Evolutionary conservation across 2,888 invertebrate species (phyloP), one percentile per base, ranked within the genome.

Genomic region (Mimumesa dahlbomi): DNA sequence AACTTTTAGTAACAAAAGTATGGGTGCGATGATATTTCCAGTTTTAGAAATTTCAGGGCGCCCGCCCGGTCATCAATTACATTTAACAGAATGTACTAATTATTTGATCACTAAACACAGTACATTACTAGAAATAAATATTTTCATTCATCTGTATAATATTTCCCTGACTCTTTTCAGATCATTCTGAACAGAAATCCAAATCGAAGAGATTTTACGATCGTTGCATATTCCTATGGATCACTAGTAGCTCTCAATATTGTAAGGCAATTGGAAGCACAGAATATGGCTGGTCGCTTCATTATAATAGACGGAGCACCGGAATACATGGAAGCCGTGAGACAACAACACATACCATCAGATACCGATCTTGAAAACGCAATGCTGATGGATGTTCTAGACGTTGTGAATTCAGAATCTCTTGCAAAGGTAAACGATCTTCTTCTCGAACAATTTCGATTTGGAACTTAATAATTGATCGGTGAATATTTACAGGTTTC

Each of bases 181-280:
- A 90, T 92, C 77, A 91, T 94, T 7, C 90, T 92, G 58, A 89
- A 91, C 38, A 90, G 91, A 9, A 85, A 57, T 16, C 78, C 85
- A 53, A 63, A 46, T 29, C 80, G 82, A 6, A 71, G 78, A 45
- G 74, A 83, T 0, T 97, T 95, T 90, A 92, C 93, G 64, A 86
- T 98, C 0, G 92, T 95, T 11, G 98, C 95, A 1, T 98, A 98
- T 90, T 98, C 98, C 11, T 98, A 94, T 85, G 98, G 98, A 43
- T 91, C 94, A 0, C 88, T 95, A 18, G 91, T 97, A 16, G 94
- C 95, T 0, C 89, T 97, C 59, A 95, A 97, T 86, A 90, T 98
- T 65, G 94, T 94, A 2, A 90, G 93, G 6, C 91, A 92, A 82
- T 90, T 98, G 34, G 96, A 96, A 88, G 90, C 89, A 5, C 90